These are phyloP conservation scores for Argyrosomus regius DNA, from an alignment of 2,797 vertebrate genomes.

Conservation along the genomic window DNA sequence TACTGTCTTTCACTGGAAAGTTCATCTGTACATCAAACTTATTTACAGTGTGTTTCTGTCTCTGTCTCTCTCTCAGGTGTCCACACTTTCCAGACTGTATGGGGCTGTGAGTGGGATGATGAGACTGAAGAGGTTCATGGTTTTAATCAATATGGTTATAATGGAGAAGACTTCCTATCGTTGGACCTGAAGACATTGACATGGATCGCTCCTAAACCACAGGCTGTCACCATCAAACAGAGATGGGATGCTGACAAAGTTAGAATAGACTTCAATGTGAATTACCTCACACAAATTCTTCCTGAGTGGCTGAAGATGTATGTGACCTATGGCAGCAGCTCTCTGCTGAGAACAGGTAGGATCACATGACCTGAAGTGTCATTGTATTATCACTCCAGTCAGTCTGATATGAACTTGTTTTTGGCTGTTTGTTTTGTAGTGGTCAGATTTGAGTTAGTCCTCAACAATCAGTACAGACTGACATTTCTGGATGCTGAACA, in stretches of 20 bases:
- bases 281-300: not conserved
- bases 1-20: too few species aligned
- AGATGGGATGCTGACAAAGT: not conserved
- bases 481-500: too few species aligned
- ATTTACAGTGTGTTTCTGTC: too few species aligned
- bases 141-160: not conserved
- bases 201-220: not conserved
- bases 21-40: too few species aligned
- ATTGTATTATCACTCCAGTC: too few species aligned
- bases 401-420: too few species aligned
- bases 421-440: too few species aligned
- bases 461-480: not conserved
- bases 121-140: not conserved
- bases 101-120: not conserved
- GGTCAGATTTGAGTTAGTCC: too few species aligned
- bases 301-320: conserved; percentile 3
- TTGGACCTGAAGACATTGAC: not conserved
- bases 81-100: too few species aligned
- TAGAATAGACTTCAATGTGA: not conserved
- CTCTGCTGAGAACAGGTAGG: conserved; percentile 27
- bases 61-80: too few species aligned
- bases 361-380: not conserved
- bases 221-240: not conserved
- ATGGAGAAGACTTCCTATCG: conserved; percentile 12
- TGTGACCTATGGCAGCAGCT: conserved; percentile 11